Evolutionary conservation across 1,140 invertebrate genomes (phyloP).

Genomic region (Parasteatoda tepidariorum): DNA sequence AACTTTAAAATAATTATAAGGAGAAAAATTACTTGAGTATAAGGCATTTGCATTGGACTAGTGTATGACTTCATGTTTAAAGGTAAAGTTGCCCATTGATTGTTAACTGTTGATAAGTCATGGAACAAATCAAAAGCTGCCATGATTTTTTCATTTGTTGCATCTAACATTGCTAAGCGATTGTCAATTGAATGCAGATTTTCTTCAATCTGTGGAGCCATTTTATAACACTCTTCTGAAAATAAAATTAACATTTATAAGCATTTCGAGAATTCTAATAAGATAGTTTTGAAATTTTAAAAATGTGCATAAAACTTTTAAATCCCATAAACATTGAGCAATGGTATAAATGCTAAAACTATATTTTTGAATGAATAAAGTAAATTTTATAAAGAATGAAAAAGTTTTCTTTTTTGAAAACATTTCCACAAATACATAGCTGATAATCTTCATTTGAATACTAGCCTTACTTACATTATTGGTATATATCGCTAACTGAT

Average conservation of each 20-base stretch:
- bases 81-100: neutral
- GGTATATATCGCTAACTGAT: too few relatives aligned
- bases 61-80: slow-evolving; percentile 4
- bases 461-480: too few relatives aligned
- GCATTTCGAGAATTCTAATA: neutral
- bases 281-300: neutral
- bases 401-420: too few relatives aligned
- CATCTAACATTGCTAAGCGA: slow-evolving; percentile 28
- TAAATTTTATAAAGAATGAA: neutral
- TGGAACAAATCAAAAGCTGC: slow-evolving; percentile 33
- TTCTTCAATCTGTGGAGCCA: slow-evolving; percentile 44
- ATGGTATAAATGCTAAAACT: neutral
- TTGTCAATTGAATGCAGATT: slow-evolving; percentile 43
- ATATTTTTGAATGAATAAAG: neutral
- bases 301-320: neutral
- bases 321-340: neutral
- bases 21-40: slow-evolving; percentile 3
- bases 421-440: neutral
- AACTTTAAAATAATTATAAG: neutral
- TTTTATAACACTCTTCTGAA: slow-evolving; percentile 39
- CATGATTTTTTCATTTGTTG: slow-evolving; percentile 44
- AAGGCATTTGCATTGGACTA: neutral
- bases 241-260: neutral
- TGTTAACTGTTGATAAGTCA: slow-evolving; percentile 20
- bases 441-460: too few relatives aligned